Evolutionary conservation across 1,140 invertebrate species (phyloP).

Genomic region (Grapholita molesta): DNA sequence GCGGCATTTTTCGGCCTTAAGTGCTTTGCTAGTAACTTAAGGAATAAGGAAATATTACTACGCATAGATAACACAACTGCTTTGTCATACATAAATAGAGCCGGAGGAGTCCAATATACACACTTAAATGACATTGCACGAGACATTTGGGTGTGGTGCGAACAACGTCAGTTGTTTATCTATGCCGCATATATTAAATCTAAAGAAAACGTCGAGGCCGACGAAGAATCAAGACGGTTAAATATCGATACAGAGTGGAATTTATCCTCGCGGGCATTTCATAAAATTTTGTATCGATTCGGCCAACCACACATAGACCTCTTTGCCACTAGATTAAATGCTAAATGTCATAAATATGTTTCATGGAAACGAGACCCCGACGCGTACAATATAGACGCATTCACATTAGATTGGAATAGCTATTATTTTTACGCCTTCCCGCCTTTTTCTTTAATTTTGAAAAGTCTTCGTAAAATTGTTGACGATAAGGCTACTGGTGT

Average conservation of each 20-base stretch:
- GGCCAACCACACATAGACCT: constrained; percentile 18
- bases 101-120: constrained; percentile 11
- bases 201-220: constrained; percentile 13
- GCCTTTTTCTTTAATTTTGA: too few species aligned
- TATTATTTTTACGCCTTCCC: too few species aligned
- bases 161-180: neutral
- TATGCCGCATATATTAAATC: constrained; percentile 22
- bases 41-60: too few species aligned
- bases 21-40: too few species aligned
- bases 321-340: constrained; percentile 18
- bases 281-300: neutral
- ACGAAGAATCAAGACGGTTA: constrained; percentile 16
- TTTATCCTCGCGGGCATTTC: neutral
- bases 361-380: constrained; percentile 21
- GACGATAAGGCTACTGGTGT: too few species aligned
- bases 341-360: constrained; percentile 17
- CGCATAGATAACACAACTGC: too few species aligned
- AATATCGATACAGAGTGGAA: constrained; percentile 20
- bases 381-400: constrained; percentile 17
- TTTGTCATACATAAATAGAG: too few species aligned
- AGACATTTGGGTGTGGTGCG: too few species aligned
- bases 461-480: too few species aligned
- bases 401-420: constrained; percentile 5
- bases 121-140: constrained; percentile 12
- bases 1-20: too few species aligned